Conservation (phyloP, 2,113 vertebrate genomes). For the Bubo scandiacus region DNA sequence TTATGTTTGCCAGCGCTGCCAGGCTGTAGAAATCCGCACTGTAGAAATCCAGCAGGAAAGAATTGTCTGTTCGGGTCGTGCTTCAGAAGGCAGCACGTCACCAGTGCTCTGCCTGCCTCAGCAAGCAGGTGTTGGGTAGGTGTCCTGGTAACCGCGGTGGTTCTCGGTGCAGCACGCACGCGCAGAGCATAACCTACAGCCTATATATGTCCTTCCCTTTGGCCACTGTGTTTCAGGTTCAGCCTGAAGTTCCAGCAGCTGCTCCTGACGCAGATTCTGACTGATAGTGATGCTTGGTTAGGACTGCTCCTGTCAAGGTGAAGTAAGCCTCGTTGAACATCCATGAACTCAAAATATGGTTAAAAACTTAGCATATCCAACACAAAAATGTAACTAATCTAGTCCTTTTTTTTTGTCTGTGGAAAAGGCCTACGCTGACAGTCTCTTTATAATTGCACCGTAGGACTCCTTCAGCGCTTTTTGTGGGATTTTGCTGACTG, state of each 20-base stretch:
- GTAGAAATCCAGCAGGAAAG: not conserved
- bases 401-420: rapidly evolving
- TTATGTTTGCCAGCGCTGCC: not conserved
- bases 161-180: rapidly evolving
- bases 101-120: not conserved
- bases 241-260: not conserved
- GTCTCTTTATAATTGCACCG: not conserved
- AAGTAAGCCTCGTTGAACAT: not conserved
- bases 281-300: not conserved
- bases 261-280: not conserved
- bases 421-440: rapidly evolving
- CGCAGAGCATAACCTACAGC: too few relatives aligned
- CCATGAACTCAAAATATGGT: not conserved
- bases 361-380: not conserved
- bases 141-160: rapidly evolving
- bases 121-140: not conserved
- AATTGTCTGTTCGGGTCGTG: rapidly evolving
- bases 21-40: too few relatives aligned
- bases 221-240: not conserved
- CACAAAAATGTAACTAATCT: too few relatives aligned
- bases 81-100: rapidly evolving
- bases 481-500: not conserved
- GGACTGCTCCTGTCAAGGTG: not conserved
- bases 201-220: not conserved
- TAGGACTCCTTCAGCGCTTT: not conserved